These are phyloP conservation scores for Oryctes rhinoceros DNA, from an alignment of 1,140 invertebrate genomes.

Conservation along the genomic window DNA sequence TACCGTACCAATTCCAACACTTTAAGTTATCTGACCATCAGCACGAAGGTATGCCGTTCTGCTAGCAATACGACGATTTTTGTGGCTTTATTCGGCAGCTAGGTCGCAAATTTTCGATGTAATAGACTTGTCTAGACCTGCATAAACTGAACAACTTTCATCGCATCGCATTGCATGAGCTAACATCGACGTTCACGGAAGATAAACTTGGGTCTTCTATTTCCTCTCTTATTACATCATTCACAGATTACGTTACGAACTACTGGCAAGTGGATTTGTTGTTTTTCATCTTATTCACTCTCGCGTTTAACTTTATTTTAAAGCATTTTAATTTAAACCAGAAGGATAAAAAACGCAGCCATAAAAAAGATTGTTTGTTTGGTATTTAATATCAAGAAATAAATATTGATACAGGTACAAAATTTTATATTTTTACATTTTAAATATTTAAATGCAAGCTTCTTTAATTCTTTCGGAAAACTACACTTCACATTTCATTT, in stretches of 20 bases:
- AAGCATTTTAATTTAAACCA: not conserved
- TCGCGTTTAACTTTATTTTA: not conserved
- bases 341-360: too few relatives aligned
- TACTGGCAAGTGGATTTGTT: not conserved
- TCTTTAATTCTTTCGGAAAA: too few relatives aligned
- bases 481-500: too few relatives aligned
- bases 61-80: not conserved
- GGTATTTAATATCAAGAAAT: too few relatives aligned
- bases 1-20: not conserved
- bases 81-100: not conserved
- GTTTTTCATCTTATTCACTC: not conserved
- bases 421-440: too few relatives aligned
- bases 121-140: slow-evolving; percentile 23
- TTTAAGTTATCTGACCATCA: not conserved
- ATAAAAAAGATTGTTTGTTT: too few relatives aligned
- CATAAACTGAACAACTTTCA: not conserved
- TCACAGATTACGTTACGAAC: not conserved
- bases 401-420: too few relatives aligned
- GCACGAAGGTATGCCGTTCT: not conserved
- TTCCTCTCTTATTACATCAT: slow-evolving; percentile 11
- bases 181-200: not conserved
- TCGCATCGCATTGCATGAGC: not conserved
- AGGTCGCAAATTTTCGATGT: slow-evolving; percentile 16
- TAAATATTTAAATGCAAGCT: too few relatives aligned
- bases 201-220: not conserved